Evolutionary conservation across 2,797 vertebrate genomes (phyloP).

Genomic region (Hydrophis major): DNA sequence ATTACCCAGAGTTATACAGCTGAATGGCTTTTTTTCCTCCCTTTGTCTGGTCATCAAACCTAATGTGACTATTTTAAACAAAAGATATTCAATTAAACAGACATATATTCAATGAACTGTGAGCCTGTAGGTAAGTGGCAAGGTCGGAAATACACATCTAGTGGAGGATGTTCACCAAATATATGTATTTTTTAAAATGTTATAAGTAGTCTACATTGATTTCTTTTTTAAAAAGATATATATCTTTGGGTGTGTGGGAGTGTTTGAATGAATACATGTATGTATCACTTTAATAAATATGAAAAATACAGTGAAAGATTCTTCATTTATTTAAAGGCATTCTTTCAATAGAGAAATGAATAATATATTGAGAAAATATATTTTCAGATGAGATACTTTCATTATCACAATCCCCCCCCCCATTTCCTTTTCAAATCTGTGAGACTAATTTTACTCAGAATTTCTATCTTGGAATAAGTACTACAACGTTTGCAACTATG

Average conservation of each 20-base stretch:
- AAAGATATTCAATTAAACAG: conserved; percentile 66
- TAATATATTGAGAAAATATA: conserved; percentile 31
- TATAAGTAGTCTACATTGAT: conserved; percentile 35
- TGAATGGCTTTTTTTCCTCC: conserved; percentile 44
- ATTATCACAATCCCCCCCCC: background rate
- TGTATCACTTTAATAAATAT: background rate
- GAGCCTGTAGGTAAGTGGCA: conserved; percentile 40
- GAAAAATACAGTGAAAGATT: background rate
- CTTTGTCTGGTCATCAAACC: conserved; percentile 57
- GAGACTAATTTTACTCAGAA: background rate
- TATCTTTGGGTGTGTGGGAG: background rate
- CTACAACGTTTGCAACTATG: background rate
- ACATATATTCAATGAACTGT: conserved; percentile 55
- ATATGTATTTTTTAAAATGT: conserved; percentile 44
- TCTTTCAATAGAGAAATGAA: background rate
- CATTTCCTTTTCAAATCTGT: background rate
- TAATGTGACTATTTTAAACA: conserved; percentile 61
- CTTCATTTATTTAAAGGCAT: background rate
- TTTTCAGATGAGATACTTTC: conserved; percentile 4
- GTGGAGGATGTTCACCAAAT: conserved; percentile 34
- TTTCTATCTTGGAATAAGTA: background rate
- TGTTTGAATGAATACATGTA: background rate
- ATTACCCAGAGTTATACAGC: conserved; percentile 56
- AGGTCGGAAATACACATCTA: conserved; percentile 23
- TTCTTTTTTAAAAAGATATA: conserved; percentile 40